These are phyloP conservation scores for Hirundichthys speculiger DNA, from an alignment of 2,113 vertebrate species.

Conservation along the genomic window DNA sequence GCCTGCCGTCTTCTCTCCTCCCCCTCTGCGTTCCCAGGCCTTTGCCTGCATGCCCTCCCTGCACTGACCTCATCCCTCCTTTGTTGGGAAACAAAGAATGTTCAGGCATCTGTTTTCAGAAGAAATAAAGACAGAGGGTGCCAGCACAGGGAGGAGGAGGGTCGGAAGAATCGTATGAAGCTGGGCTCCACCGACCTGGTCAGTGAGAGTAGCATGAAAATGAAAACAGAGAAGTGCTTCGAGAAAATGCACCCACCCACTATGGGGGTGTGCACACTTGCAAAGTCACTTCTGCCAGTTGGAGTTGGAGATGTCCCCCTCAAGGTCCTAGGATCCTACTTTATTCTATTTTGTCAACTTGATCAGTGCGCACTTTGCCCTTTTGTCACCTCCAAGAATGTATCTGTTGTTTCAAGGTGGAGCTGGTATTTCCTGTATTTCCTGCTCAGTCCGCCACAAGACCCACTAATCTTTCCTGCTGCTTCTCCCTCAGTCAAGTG, in stretches of 20 bases:
- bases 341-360: not conserved
- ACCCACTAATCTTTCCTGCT: conserved; percentile 12
- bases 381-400: conserved; percentile 40
- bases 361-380: conserved; percentile 20
- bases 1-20: conserved; percentile 32
- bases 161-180: conserved; percentile 29
- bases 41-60: conserved; percentile 48
- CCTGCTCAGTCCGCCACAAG: conserved; percentile 63
- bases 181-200: conserved; percentile 23
- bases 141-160: conserved; percentile 43
- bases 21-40: conserved; percentile 50
- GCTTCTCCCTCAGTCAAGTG: conserved; percentile 22
- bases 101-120: conserved; percentile 76
- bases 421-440: conserved; percentile 81
- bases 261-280: not conserved
- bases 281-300: no score
- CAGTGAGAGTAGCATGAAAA: conserved; percentile 16
- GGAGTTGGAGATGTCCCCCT: not conserved
- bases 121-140: conserved; percentile 69
- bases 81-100: conserved; percentile 80
- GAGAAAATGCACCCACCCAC: not conserved
- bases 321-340: not conserved
- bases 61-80: conserved; percentile 74
- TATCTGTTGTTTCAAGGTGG: conserved; percentile 68
- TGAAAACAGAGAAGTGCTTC: conserved; percentile 2